Base-by-base conservation (phyloP, 2,888 invertebrate genomes). In the Thereva unica region DNA sequence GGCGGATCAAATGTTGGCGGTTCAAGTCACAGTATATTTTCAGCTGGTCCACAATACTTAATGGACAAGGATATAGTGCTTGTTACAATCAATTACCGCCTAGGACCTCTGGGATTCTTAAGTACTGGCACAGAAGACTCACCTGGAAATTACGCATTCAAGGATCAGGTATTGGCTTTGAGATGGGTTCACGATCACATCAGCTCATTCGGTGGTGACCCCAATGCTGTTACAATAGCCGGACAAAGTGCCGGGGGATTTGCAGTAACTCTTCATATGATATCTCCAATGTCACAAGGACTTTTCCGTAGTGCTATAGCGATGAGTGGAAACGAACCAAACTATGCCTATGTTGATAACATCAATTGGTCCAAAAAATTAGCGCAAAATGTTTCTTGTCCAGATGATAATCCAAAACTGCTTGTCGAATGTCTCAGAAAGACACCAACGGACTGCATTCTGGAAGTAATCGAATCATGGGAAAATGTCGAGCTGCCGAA, bases 281-380 rank as follows among this genome's bases (percentile, higher is more conserved):
- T 84, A 2, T 89, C 89, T 0, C 86, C 87, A 0, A 83, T 89
- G 81, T 85, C 87, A 0, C 79, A 78, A 75, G 86, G 84, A 77
- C 73, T 90, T 0, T 90, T 90, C 78, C 88, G 90, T 74, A 83
- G 85, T 47, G 89, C 83, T 0, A 86, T 90, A 8, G 84, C 85
- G 0, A 85, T 88, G 84, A 88, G 89, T 71, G 88, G 85, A n/a
- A 47, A 23, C 23, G 82, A 84, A 0, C 79, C 84, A 0, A 81
- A 82, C 41, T 83, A 85, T 40, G 82, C 78, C 71, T 79, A 82
- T 3, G 78, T 23, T 4, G 40, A 10, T 7, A 78, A 76, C 66
- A 37, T 81, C 2, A 76, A 83, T 56, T 76, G 88, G 69, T 87
- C 87, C 0, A 80, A 82, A 47, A 85, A 84, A 69, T 84, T 89